A percentile compares a stretch with the other conserved stretches of the same genome.
Evolutionary conservation across 2,888 invertebrate genomes (phyloP).

Genomic region (Agrotis ipsilon): DNA sequence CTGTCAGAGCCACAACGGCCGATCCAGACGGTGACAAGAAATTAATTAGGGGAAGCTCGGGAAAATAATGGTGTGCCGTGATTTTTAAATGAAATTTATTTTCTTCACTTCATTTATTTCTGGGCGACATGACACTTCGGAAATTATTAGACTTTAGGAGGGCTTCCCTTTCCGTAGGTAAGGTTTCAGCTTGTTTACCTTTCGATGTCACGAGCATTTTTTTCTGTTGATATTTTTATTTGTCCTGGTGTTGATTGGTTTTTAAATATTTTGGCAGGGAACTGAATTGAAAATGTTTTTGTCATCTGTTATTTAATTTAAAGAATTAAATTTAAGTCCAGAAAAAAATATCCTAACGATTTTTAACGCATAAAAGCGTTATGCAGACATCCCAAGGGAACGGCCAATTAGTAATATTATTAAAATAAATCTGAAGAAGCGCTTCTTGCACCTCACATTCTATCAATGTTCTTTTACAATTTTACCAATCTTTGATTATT

Average conservation of each 20-base stretch:
- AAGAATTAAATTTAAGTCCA: neutral
- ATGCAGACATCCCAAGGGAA: too few relatives aligned
- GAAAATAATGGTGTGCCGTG: conserved; percentile 90
- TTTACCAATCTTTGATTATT: conserved; percentile 16
- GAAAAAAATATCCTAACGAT: too few relatives aligned
- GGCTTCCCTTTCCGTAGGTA: conserved; percentile 79
- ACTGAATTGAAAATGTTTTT: conserved; percentile 2
- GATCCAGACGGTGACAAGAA: conserved; percentile 90
- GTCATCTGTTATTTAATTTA: neutral
- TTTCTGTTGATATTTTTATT: conserved; percentile 57
- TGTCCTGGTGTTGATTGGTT: conserved; percentile 57
- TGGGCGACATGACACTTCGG: conserved; percentile 89
- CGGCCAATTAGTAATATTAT: neutral
- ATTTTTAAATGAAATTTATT: conserved; percentile 91
- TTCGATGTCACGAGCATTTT: conserved; percentile 60
- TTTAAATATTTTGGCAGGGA: conserved; percentile 36
- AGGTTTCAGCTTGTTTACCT: conserved; percentile 83
- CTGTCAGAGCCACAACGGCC: conserved; percentile 88
- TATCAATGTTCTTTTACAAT: neutral
- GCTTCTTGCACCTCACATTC: neutral
- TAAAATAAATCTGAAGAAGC: neutral
- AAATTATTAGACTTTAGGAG: conserved; percentile 88
- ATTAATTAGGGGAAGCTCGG: conserved; percentile 90
- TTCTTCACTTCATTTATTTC: conserved; percentile 90
- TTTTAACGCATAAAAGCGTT: neutral